Conservation (phyloP, 2,888 invertebrate species). For the Selenia dentaria region DNA sequence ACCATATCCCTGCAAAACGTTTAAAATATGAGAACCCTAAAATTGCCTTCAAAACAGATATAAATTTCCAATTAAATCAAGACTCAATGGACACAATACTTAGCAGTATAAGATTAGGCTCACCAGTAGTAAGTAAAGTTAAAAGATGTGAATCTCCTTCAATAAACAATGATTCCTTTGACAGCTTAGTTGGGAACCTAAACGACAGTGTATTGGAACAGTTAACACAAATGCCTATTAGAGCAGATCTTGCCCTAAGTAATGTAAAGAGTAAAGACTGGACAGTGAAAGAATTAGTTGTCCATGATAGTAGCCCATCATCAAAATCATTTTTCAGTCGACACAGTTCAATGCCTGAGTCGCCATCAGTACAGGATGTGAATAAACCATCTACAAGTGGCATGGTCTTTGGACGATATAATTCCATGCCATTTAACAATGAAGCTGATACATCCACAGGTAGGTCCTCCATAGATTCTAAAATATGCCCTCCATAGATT, state of each 20-base stretch:
- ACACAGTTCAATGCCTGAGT: constrained; percentile 77
- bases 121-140: constrained; percentile 53
- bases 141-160: constrained; percentile 58
- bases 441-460: constrained; percentile 47
- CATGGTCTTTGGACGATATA: constrained; percentile 69
- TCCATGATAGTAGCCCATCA: constrained; percentile 60
- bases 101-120: constrained; percentile 65
- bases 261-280: constrained; percentile 42
- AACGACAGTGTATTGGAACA: constrained; percentile 75
- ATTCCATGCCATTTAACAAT: constrained; percentile 73
- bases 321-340: constrained; percentile 64
- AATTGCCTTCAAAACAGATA: constrained; percentile 34
- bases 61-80: constrained; percentile 59
- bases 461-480: too few species aligned
- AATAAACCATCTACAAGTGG: constrained; percentile 71
- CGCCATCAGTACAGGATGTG: constrained; percentile 54
- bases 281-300: constrained; percentile 56
- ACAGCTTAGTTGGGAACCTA: constrained; percentile 69
- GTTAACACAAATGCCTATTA: constrained; percentile 66
- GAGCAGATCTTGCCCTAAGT: constrained; percentile 40
- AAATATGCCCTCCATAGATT: too few species aligned
- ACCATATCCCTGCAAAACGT: constrained; percentile 49
- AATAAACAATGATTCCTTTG: constrained; percentile 77
- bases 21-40: constrained; percentile 42
- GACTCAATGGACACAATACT: constrained; percentile 74